These are phyloP conservation scores for Mimachlamys varia DNA, from an alignment of 2,888 invertebrate species.

Conservation along the genomic window DNA sequence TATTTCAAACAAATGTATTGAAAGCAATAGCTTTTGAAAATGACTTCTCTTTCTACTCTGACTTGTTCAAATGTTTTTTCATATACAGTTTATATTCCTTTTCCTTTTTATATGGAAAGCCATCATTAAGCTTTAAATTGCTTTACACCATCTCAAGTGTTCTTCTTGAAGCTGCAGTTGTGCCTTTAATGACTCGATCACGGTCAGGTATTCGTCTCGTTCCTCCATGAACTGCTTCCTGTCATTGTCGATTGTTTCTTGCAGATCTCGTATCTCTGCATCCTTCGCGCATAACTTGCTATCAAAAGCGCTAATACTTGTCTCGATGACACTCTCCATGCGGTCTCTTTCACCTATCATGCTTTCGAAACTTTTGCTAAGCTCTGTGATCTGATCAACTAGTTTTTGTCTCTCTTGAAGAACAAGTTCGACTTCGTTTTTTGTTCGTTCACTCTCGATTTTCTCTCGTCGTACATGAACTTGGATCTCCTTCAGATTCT, in stretches of 20 bases:
- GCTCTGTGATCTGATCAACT: neutral
- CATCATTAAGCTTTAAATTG: no score
- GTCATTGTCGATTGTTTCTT: slow-evolving; percentile 2
- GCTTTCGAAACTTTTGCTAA: neutral
- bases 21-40: no score
- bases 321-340: neutral
- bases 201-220: neutral
- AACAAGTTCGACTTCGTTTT: neutral
- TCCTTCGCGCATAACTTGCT: neutral
- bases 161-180: neutral
- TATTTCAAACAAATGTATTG: no score
- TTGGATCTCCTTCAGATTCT: neutral
- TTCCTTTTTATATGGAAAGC: no score
- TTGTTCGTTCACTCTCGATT: slow-evolving; percentile 6
- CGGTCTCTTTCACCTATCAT: neutral
- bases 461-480: neutral
- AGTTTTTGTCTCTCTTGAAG: slow-evolving; percentile 1
- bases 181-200: neutral
- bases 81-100: no score
- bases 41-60: no score
- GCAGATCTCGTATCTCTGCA: neutral
- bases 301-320: neutral
- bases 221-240: neutral
- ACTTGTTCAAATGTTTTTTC: no score
- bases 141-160: neutral